Evolutionary conservation across 2,888 invertebrate genomes (phyloP), one percentile per base, ranked within the genome.

Genomic region (Nyleta sp.): DNA sequence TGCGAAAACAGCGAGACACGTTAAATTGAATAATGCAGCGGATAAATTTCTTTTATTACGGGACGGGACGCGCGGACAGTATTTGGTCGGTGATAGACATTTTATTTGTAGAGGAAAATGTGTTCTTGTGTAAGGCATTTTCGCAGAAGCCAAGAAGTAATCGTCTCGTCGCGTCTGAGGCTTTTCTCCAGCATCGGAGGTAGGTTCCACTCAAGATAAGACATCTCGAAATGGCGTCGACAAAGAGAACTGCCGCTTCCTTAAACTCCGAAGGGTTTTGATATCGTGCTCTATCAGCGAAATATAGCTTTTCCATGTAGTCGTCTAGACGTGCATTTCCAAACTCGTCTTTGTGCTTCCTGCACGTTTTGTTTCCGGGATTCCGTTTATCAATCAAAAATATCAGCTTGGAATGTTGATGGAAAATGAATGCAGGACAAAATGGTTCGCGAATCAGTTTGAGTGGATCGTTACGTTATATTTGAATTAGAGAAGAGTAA

Each of bases 201-300:
- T 76, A 71, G 76, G 64, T 59, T 59, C 71, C 57, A 59, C 71
- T 76, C 71, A 53, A 72, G 77, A 77, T 72, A 76, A 64, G 76
- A 52, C 76, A 77, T 64, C 76, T 71, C 59, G 59, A 71, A 77
- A 71, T 71, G 76, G 46, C 53, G 57, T 65, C 60, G 71, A 77
- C 65, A 77, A 77, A 77, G 77, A 60, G 48, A 77, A 60, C 77
- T 50, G 76, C 70, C 76, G 57, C 71, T 71, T 67, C 65, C 77
- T 77, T 72, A 72, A 77, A 71, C 70, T 67, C 60, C 52, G 60
- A 60, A 46, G 60, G 71, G 67, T 72, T 71, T 67, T 77, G 59
- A 64, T 78, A 78, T 62, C 78, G 72, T 31, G 68, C 68, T 73
- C 73, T 73, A 78, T 78, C 78, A 78, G 73, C 78, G 17, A 55